Base-by-base conservation (phyloP, 2,888 invertebrate genomes). In the Apotomis capreana region DNA sequence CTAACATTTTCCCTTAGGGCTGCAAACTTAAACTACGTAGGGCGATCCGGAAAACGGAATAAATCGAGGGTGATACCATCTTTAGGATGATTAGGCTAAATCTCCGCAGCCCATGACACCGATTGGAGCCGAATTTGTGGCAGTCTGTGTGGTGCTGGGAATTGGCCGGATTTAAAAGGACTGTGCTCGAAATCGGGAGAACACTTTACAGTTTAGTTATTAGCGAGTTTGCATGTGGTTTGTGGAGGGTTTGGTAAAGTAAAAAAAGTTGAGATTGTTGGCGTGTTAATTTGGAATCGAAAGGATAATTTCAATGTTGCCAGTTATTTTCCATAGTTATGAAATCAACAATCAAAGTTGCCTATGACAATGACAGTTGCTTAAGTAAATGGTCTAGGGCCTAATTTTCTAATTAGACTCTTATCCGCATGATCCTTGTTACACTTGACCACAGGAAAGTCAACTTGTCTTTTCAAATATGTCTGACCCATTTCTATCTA, bases 21-120 rank as follows among this genome's bases (percentile, higher is more conserved):
- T 6, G n/a, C 13, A 10, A 26, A 8, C 46, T 55, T 46, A 57
- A 64, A 64, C 44, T 51, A 62, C 62, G 69, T 54, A 69, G 71
- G 71, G 71, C 71, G 61, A 71, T 71, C 57, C 40, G 51, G 67
- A 15, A 67, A 68, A 51, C 51, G 61, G 67, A 67, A 71, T 71
- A 68, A 71, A 62, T 71, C 60, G 67, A 62, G 71, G 71, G 71
- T 51, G 71, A 71, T 68, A 67, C 67, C 71, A 71, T 71, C 71
- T 71, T 70, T 68, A 64, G 61, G 67, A 68, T 68, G 71, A 71
- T 71, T 71, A 71, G 61, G 12, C 61, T 26, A 51, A 13, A 15
- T 54, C 6, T n/a, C 13, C n/a, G 44, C 0, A 5, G 49, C 67
- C 65, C 49, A 0, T 5, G 70, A 5, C 67, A 36, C 67, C 60